A percentile compares a stretch with the other conserved stretches of the same genome.
Evolutionary conservation across 1,140 invertebrate genomes (phyloP).

Genomic region (Adelges cooleyi): DNA sequence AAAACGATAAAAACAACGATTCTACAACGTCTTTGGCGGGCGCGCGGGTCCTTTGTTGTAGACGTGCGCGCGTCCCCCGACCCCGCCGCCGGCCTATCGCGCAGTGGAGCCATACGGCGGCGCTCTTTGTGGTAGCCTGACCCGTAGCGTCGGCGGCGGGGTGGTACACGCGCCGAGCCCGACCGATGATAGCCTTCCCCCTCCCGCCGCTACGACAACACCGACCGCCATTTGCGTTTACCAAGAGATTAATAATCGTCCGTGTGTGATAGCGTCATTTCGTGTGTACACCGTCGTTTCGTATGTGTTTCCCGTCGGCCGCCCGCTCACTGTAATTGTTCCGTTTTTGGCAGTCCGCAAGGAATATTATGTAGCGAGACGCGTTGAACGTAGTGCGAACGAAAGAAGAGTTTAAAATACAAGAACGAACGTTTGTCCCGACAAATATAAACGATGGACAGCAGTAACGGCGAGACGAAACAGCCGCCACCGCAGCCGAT

Average conservation of each 20-base stretch:
- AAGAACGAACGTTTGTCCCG: no score
- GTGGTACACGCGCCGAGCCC: neutral
- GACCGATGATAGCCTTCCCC: slow-evolving; percentile 17
- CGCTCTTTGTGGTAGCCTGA: neutral
- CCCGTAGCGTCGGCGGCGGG: neutral
- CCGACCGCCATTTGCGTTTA: slow-evolving; percentile 25
- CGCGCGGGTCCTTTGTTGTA: slow-evolving; percentile 13
- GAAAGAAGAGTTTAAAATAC: no score
- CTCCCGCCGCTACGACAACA: neutral
- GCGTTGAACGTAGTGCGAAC: neutral
- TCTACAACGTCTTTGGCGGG: neutral
- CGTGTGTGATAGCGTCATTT: slow-evolving; percentile 27
- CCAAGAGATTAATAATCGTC: slow-evolving; percentile 24
- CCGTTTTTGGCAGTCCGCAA: neutral
- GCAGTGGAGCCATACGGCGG: neutral
- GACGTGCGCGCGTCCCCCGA: neutral
- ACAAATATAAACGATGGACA: neutral
- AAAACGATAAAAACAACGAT: neutral
- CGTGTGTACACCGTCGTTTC: neutral
- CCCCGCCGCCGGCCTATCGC: neutral
- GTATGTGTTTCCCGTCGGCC: neutral
- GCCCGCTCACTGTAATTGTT: neutral
- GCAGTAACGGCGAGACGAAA: neutral
- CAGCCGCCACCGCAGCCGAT: neutral
- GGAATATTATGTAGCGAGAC: slow-evolving; percentile 7